Percentiles rank a stretch among this genome's conserved stretches.
phyloP scores from a whole-genome alignment of 2,797 vertebrate genomes.

The Lepilemur septentrionalis region DNA sequence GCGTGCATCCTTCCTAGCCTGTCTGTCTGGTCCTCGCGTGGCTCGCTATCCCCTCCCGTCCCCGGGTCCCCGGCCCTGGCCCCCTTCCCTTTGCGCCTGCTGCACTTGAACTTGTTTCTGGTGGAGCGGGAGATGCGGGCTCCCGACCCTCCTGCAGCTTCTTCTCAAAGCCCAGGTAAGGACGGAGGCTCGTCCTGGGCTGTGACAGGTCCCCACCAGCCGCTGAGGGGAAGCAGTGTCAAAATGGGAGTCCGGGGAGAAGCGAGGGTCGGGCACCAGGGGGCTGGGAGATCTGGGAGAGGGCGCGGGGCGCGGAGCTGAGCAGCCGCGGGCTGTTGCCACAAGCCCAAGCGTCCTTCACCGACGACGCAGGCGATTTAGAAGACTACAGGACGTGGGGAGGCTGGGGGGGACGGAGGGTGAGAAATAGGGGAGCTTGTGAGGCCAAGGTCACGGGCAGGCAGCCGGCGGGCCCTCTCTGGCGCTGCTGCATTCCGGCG shows the following conservation, averaged over 20 bases:
- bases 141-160: background rate
- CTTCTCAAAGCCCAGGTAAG: constrained; percentile 56
- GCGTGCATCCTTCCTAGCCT: background rate
- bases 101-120: constrained; percentile 55
- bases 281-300: background rate
- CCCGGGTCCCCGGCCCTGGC: background rate
- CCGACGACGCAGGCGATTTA: background rate
- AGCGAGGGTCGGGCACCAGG: background rate
- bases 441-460: background rate
- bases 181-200: background rate
- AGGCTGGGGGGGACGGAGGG: background rate
- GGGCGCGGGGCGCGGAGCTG: fast-evolving
- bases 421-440: background rate
- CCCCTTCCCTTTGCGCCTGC: background rate
- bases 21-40: background rate
- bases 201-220: background rate
- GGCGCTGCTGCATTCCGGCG: background rate
- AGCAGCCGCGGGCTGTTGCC: background rate
- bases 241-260: background rate
- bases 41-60: background rate
- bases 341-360: background rate
- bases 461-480: background rate
- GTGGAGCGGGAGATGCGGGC: background rate
- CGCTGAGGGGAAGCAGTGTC: fast-evolving
- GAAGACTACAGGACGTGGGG: background rate